Conservation (phyloP, 2,888 invertebrate genomes). For the Anarsia innoxiella region DNA sequence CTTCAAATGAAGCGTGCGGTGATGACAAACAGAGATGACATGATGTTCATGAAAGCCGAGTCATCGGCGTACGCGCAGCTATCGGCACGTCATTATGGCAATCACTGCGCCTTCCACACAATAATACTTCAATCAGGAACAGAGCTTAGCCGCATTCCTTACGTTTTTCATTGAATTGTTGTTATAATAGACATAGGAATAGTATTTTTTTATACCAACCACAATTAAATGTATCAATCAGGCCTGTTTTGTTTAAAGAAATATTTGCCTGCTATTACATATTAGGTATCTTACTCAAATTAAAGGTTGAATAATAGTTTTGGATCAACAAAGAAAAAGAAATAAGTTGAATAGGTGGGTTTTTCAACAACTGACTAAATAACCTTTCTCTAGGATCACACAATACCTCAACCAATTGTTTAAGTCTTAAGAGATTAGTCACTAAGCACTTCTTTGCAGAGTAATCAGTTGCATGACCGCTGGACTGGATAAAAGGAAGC, state of each 20-base stretch:
- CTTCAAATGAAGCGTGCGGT: slow-evolving; percentile 18
- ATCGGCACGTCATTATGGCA: slow-evolving; percentile 27
- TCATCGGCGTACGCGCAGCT: slow-evolving; percentile 26
- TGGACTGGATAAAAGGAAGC: slow-evolving; percentile 1
- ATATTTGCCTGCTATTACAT: no score
- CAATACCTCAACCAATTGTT: no score
- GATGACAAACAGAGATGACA: slow-evolving; percentile 18
- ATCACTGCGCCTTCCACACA: slow-evolving; percentile 20
- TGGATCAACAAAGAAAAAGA: no score
- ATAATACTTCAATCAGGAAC: slow-evolving; percentile 16
- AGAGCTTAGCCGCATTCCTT: slow-evolving; percentile 23
- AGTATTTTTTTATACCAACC: no score
- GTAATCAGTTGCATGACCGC: neutral
- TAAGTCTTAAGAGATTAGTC: neutral
- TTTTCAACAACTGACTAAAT: no score
- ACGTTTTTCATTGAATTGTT: slow-evolving; percentile 24
- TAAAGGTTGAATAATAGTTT: no score
- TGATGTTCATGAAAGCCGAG: slow-evolving; percentile 21
- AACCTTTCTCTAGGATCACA: no score
- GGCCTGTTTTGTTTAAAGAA: no score
- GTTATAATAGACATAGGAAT: no score
- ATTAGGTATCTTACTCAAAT: no score
- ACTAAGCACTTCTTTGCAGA: neutral
- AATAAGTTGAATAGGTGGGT: no score
- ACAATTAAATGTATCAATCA: no score